These are phyloP conservation scores for Rhorus exstirpatorius DNA, from an alignment of 2,888 invertebrate genomes.

Conservation along the genomic window DNA sequence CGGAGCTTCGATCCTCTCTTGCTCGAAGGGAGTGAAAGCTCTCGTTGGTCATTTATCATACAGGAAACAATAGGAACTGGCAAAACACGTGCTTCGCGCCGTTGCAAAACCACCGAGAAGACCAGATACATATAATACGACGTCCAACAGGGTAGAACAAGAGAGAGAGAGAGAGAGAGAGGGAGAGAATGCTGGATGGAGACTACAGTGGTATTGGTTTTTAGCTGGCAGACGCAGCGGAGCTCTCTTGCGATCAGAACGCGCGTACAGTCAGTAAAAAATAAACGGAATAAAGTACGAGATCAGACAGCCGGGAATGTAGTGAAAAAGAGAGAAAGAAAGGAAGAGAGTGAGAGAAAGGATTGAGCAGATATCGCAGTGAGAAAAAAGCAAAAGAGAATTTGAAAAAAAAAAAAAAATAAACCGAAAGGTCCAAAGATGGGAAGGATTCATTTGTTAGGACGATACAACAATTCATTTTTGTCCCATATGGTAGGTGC, in stretches of 20 bases:
- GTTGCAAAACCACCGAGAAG: slow-evolving; percentile 80
- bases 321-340: slow-evolving; percentile 62
- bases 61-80: slow-evolving; percentile 86
- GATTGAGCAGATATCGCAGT: slow-evolving; percentile 69
- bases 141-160: slow-evolving; percentile 57
- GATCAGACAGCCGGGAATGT: slow-evolving; percentile 32
- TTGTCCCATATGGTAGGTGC: slow-evolving; percentile 81
- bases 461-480: slow-evolving; percentile 85
- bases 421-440: slow-evolving; percentile 34
- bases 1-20: slow-evolving; percentile 55
- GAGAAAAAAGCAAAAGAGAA: slow-evolving; percentile 59
- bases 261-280: slow-evolving; percentile 38
- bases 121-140: slow-evolving; percentile 73
- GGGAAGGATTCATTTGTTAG: slow-evolving; percentile 82
- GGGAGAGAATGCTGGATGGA: slow-evolving; percentile 48
- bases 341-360: slow-evolving; percentile 72
- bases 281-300: slow-evolving; percentile 34
- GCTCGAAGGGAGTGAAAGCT: slow-evolving; percentile 61
- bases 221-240: slow-evolving; percentile 44
- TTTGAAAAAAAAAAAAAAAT: slow-evolving; percentile 54
- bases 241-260: slow-evolving; percentile 26
- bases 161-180: slow-evolving; percentile 41
- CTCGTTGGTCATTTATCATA: slow-evolving; percentile 83
- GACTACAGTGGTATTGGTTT: slow-evolving; percentile 30
- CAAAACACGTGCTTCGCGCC: slow-evolving; percentile 86